Base-by-base conservation (phyloP, 2,888 invertebrate genomes). In the Rhopalosiphum nymphaeae region DNA sequence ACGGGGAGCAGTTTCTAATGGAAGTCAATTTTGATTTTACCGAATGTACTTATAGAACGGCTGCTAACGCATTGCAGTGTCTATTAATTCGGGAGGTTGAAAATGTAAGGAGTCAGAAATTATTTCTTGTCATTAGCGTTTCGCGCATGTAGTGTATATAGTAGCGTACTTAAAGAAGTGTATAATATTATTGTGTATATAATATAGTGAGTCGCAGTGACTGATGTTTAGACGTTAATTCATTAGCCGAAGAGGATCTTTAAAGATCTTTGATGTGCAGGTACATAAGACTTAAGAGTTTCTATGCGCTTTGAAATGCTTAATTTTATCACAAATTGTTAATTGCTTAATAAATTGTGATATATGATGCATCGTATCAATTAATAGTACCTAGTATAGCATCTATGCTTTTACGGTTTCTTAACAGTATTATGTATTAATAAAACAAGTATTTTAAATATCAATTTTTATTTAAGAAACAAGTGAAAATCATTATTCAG, bases 191-290 rank as follows among this genome's bases (percentile, higher is more conserved):
- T 36, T 42, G 57, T 57, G 89, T 61, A 89, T 57, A 4, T 57
- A 21, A 78, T 78, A 78, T 78, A 78, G 36, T 9, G 2, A 90
- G 57, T 89, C 44, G 46, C 10, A 67, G 78, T 89, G 89, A 93
- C 13, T 93, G 89, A 93, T 93, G 85, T 61, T 84, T 84, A 26
- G 56, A 89, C 89, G 46, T 85, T 57, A 44, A 90, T 93, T 85
- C 49, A 46, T 84, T 90, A 25, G 36, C 61, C 42, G 36, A n/a
- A 29, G 29, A 88, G 84, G 29, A 91, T 91, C n/a, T 85, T n/a
- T 44, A 7, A 16, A 36, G 85, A n/a, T 67, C 92, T 92, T 88
- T 61, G 92, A 92, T 88, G 67, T 67, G 26, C 3, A 1, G 2
- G 44, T 86, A n/a, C 26, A 49, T 87, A 49, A 42, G 67, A 53